Evolutionary conservation across 2,113 vertebrate genomes (phyloP).

Genomic region (Collichthys lucidus): DNA sequence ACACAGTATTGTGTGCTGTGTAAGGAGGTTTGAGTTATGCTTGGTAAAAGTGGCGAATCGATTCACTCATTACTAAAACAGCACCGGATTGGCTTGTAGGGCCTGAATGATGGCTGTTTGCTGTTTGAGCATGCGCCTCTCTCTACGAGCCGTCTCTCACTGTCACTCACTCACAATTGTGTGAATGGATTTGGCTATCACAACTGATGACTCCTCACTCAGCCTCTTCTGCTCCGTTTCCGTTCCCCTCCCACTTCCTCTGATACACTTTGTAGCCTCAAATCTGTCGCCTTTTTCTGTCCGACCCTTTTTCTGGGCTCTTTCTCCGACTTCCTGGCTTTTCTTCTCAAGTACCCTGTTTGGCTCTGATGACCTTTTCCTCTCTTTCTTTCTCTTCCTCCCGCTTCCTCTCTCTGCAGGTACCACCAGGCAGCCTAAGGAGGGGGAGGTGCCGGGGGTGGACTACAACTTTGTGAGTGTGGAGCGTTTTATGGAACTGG

Average conservation of each 20-base stretch:
- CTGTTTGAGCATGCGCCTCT: constrained; percentile 30
- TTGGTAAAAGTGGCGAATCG: constrained; percentile 54
- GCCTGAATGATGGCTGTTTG: constrained; percentile 43
- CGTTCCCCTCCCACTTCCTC: constrained; percentile 74
- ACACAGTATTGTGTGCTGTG: constrained; percentile 50
- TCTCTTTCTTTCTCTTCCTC: constrained; percentile 6
- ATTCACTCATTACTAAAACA: constrained; percentile 63
- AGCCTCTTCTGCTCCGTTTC: constrained; percentile 71
- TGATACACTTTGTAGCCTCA: constrained; percentile 62
- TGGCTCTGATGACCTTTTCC: constrained; percentile 61
- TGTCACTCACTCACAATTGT: constrained; percentile 66
- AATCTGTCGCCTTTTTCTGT: constrained; percentile 64
- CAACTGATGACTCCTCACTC: constrained; percentile 69
- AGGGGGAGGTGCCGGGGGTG: constrained; percentile 98
- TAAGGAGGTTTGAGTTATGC: constrained; percentile 62
- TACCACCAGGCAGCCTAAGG: constrained; percentile 99
- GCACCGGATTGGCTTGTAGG: constrained; percentile 37
- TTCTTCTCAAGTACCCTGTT: constrained; percentile 77
- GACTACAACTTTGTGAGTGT: constrained; percentile 99
- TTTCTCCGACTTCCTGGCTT: constrained; percentile 75
- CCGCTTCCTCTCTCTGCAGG: constrained; percentile 80
- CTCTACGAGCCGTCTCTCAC: constrained; percentile 42
- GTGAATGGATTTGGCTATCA: constrained; percentile 74
- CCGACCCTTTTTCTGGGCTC: constrained; percentile 41
- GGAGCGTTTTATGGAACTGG: constrained; percentile 99